phyloP scores from a whole-genome alignment of 1,140 invertebrate genomes.

The Lordiphosa clarofinis region DNA sequence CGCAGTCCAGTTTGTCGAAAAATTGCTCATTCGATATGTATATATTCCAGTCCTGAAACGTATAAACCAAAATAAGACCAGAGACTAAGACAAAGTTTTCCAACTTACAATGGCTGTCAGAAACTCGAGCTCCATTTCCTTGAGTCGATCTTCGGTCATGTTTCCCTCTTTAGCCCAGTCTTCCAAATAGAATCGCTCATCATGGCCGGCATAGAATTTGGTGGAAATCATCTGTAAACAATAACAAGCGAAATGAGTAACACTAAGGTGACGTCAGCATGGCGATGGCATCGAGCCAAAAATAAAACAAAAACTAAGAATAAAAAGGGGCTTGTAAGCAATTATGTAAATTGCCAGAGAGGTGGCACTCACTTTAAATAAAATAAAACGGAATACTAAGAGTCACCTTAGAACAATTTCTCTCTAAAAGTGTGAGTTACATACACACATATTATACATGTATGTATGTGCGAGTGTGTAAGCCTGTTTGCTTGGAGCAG shows the following conservation, averaged over 20 bases:
- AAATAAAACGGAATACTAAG: neutral
- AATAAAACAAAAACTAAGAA: conserved; percentile 1
- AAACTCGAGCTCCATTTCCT: conserved; percentile 92
- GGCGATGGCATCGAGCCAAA: conserved; percentile 3
- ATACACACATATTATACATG: neutral
- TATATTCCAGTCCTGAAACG: conserved; percentile 88
- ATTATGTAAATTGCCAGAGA: no score
- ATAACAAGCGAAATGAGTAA: conserved; percentile 14
- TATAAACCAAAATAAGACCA: neutral
- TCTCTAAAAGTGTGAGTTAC: neutral
- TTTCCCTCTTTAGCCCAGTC: conserved; percentile 93
- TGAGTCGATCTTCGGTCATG: conserved; percentile 87
- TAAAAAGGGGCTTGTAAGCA: neutral
- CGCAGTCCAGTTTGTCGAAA: conserved; percentile 84
- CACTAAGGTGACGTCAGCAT: conserved; percentile 25
- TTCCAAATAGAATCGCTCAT: conserved; percentile 91
- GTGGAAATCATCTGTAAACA: conserved; percentile 93
- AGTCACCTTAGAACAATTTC: neutral
- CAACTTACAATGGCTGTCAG: conserved; percentile 91
- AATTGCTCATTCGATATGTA: conserved; percentile 87
- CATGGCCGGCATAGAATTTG: conserved; percentile 96
- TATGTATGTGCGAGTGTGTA: conserved; percentile 19
- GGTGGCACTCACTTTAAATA: neutral
- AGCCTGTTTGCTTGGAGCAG: conserved; percentile 9
- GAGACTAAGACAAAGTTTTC: no score